Percentiles rank a stretch among this genome's conserved stretches.
These are phyloP conservation scores for Dasyprocta punctata DNA, from an alignment of 2,113 vertebrate genomes.

Conservation along the genomic window DNA sequence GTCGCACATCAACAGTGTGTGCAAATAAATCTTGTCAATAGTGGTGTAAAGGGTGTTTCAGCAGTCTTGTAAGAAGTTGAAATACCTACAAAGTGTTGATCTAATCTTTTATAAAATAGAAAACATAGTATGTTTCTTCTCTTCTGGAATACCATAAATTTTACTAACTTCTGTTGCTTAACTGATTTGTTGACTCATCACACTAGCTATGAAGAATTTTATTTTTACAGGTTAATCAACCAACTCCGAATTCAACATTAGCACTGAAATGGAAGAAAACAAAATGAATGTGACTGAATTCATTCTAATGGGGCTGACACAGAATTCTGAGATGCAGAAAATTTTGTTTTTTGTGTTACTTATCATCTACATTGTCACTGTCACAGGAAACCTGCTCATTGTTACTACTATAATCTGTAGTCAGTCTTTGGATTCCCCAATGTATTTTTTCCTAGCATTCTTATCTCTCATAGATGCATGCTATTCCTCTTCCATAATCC, in stretches of 20 bases:
- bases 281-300: too few species aligned
- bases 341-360: too few species aligned
- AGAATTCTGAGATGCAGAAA: too few species aligned
- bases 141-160: not conserved
- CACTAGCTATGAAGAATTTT: not conserved
- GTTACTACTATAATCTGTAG: not conserved
- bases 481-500: slow-evolving; percentile 46
- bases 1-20: not conserved
- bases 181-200: too few species aligned
- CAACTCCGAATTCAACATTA: too few species aligned
- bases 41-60: not conserved
- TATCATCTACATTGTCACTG: too few species aligned
- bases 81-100: not conserved
- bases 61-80: not conserved
- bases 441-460: slow-evolving; percentile 60
- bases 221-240: too few species aligned
- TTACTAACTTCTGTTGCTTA: too few species aligned
- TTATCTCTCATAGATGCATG: slow-evolving; percentile 58
- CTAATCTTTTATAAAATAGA: not conserved
- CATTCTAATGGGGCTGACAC: too few species aligned
- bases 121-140: not conserved
- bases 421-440: slow-evolving; percentile 1
- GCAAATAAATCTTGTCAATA: too few species aligned
- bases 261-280: too few species aligned
- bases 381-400: slow-evolving; percentile 59